Percentiles rank a stretch among this genome's conserved stretches.
phyloP scores from a whole-genome alignment of 2,888 invertebrate genomes.

The Sthenelais limicola region DNA sequence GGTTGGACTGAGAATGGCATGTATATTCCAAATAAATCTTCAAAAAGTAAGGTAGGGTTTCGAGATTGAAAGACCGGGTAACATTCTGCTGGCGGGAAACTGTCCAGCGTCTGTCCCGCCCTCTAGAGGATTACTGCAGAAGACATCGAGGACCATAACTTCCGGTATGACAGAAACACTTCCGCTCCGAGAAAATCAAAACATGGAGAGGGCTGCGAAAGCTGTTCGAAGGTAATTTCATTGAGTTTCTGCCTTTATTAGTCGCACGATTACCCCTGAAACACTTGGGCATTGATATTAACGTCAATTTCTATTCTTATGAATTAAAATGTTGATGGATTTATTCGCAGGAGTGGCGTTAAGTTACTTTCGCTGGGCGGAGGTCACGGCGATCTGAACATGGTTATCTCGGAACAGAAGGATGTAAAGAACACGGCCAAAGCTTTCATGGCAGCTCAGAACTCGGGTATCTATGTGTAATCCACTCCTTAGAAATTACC shows the following conservation, averaged over 20 bases:
- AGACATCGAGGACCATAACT: no score
- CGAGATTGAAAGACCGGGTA: no score
- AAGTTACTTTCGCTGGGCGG: conserved; percentile 72
- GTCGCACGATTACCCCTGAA: background rate
- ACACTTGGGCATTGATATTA: background rate
- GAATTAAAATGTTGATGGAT: background rate
- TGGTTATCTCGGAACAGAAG: conserved; percentile 74
- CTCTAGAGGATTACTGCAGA: no score
- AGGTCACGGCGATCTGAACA: conserved; percentile 73
- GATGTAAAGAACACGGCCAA: conserved; percentile 73
- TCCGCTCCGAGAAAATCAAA: conserved; percentile 41
- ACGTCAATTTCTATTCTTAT: background rate
- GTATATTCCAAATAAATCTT: no score
- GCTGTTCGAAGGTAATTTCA: conserved; percentile 58
- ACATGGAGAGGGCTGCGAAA: conserved; percentile 63
- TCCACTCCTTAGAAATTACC: background rate
- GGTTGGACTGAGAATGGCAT: no score
- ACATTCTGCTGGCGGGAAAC: no score
- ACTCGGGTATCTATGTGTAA: conserved; percentile 60
- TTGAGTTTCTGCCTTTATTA: background rate
- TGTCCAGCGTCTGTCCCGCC: no score
- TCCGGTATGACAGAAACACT: no score
- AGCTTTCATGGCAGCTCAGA: conserved; percentile 73
- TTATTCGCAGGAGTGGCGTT: conserved; percentile 66
- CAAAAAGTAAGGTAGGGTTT: no score